A percentile compares a stretch with the other conserved stretches of the same genome.
Conservation (phyloP, 2,113 vertebrate genomes). For the Conger conger region DNA sequence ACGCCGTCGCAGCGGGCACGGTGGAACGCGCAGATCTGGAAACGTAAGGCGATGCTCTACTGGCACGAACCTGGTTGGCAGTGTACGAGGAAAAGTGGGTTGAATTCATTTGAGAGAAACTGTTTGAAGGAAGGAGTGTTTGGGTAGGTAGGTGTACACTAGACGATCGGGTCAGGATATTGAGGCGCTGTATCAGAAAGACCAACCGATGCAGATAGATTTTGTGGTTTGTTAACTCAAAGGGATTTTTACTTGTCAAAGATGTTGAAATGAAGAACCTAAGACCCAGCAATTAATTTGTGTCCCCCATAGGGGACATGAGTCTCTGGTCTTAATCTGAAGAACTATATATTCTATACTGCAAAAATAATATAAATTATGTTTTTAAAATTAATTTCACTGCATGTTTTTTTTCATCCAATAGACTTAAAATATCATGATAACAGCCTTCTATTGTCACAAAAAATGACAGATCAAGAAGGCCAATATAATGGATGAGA, state of each 20-base stretch:
- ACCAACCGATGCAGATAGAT: neutral
- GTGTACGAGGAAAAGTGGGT: neutral
- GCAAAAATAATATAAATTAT: too few species aligned
- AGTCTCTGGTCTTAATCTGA: too few species aligned
- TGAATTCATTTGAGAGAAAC: neutral
- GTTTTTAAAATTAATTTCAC: too few species aligned
- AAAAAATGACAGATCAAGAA: too few species aligned
- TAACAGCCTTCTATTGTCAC: too few species aligned
- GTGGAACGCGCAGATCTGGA: neutral
- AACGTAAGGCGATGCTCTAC: neutral
- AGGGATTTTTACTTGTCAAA: neutral
- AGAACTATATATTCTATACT: too few species aligned
- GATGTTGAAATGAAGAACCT: neutral
- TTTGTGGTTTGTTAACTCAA: neutral
- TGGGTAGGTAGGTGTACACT: neutral
- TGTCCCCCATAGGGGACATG: too few species aligned
- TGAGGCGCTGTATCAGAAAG: neutral
- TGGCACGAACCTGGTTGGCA: neutral
- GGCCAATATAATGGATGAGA: too few species aligned
- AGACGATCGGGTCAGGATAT: neutral
- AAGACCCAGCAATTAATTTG: too few species aligned
- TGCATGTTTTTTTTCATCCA: too few species aligned
- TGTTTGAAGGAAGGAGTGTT: neutral
- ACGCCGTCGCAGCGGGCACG: neutral
- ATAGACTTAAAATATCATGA: too few species aligned